Base-by-base conservation (phyloP, 2,113 vertebrate genomes). In the Zosterops lateralis region DNA sequence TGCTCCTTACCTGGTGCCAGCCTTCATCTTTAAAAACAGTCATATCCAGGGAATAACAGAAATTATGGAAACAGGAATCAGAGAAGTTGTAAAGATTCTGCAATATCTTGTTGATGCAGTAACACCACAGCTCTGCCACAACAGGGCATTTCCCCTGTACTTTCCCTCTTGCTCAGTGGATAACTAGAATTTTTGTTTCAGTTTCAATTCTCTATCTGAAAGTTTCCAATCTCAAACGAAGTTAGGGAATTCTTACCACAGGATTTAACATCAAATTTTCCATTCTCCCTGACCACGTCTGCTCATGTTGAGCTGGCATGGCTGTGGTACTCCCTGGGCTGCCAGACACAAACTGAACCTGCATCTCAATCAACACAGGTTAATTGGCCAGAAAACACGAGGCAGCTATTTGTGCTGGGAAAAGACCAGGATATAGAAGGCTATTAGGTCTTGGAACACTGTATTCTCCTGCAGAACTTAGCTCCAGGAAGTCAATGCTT, bases 231-330 rank as follows among this genome's bases (percentile, higher is more conserved):
- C 20, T 80, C 0, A 0, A 36, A 26, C 7, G 15, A 85, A 91
- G n/a, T 22, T 26, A 50, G 22, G 58, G 51, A 86, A 70, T 47
- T 54, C 11, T 22, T 26, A 57, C 5, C 42, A 47, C 12, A 36
- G 48, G 20, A 17, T 56, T 72, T 44, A 54, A 61, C 21, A 17
- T 20, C 25, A 50, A 36, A 40, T 51, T 80, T 89, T 50, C 51
- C 25, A 1, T 64, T 67, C 53, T 62, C 60, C 26, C 36, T 58
- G 34, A 10, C 10, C 0, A 2, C 9, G 11, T 25, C 36, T 65
- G 28, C 61, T 56, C 31, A 19, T 3, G 0, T 21, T 51, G 31
- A 76, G 20, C 26, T 0, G 0, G 45, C 42, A 26, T 53, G 34
- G 31, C n/a, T 83, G 29, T 1, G 1, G 14, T 29, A 29, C 7